These are phyloP conservation scores for Spodoptera litura DNA, from an alignment of 1,140 invertebrate genomes.

Conservation along the genomic window DNA sequence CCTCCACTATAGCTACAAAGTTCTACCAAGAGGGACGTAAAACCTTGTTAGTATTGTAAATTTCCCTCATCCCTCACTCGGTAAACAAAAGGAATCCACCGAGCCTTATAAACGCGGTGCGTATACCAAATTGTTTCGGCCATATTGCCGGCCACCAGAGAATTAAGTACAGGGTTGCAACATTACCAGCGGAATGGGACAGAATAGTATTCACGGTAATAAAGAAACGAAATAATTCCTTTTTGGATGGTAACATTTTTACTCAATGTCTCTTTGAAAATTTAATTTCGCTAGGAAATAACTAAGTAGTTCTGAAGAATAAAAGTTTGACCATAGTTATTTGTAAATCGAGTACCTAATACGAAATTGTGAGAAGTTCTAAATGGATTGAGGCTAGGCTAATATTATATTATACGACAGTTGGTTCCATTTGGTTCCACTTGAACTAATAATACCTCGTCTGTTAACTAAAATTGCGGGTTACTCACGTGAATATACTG, in stretches of 20 bases:
- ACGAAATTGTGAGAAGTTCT: too few species aligned
- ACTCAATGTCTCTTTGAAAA: not conserved
- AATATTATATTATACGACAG: too few species aligned
- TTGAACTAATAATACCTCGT: too few species aligned
- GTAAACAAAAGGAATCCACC: slow-evolving; percentile 67
- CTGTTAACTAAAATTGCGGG: too few species aligned
- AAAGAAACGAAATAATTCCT: slow-evolving; percentile 27
- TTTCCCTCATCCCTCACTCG: slow-evolving; percentile 58
- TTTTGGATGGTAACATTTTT: not conserved
- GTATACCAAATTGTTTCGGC: slow-evolving; percentile 71
- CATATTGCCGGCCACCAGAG: slow-evolving; percentile 66
- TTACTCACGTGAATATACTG: too few species aligned
- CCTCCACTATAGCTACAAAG: slow-evolving; percentile 3
- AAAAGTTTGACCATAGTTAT: too few species aligned
- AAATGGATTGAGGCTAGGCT: too few species aligned
- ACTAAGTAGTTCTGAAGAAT: too few species aligned
- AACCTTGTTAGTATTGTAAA: slow-evolving; percentile 53
- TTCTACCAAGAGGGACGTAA: slow-evolving; percentile 31
- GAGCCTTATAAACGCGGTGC: slow-evolving; percentile 64
- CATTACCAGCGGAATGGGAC: slow-evolving; percentile 15
- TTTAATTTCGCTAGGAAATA: not conserved
- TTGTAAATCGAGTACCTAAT: too few species aligned
- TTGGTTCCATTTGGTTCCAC: too few species aligned
- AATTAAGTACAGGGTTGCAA: slow-evolving; percentile 57
- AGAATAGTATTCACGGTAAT: slow-evolving; percentile 18